Evolutionary conservation across 2,113 vertebrate genomes (phyloP), one percentile per base, ranked within the genome.

Genomic region (Cygnus buccinator): DNA sequence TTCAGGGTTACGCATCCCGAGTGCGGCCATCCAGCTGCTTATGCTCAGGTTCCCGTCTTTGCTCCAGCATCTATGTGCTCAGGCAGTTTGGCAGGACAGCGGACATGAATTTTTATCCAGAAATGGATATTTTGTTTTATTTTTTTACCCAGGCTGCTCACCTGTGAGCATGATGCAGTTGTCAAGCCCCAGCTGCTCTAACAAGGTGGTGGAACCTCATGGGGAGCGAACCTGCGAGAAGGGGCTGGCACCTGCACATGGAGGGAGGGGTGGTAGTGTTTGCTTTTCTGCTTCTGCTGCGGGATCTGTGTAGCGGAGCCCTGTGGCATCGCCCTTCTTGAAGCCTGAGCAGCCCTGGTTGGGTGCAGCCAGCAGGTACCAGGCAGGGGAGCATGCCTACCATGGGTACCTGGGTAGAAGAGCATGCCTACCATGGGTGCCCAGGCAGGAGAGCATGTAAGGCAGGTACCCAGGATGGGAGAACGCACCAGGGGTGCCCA

Each of bases 51-150:
- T 29, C 37, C 13, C 21, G 50, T 1, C 0, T 14, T 76, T 10
- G 2, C 57, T 26, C 9, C 1, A 2, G 2, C 28, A 52, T 58
- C 13, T 29, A 6, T 28, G 66, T 0, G 0, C 65, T 33, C 0
- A 0, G 14, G 65, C 0, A 2, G 23, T 0, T 50, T 43, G 37
- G 61, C 46, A 54, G 55, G 22, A 61, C n/a, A 3, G 3, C 11
- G 39, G 9, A 33, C 26, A 23, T 5, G 0, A 23, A 19, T 7
- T 46, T 82, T 35, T 46, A 29, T 11, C 48, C 82, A 43, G 43
- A 25, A 28, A 23, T 35, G 41, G 46, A 11, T 48, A 22, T 48
- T 48, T 48, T 48, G 21, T 48, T 46, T 10, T 46, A 10, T 46
- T 20, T 21, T 46, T 48, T 48, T 48, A 48, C 11, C 46, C 23